Evolutionary conservation across 2,113 vertebrate genomes (phyloP).

Genomic region (Stigmatopora nigra): DNA sequence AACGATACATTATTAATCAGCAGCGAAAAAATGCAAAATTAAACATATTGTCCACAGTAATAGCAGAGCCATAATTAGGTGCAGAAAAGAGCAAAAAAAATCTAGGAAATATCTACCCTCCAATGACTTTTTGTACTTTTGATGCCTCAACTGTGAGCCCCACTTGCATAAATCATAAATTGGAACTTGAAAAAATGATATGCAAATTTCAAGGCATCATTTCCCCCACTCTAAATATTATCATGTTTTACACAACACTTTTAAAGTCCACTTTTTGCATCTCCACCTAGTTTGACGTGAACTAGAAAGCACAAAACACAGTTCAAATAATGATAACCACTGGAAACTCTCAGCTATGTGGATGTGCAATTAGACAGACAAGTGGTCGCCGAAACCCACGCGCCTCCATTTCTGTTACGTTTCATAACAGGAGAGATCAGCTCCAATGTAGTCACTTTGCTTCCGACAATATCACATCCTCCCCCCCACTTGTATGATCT

Average conservation of each 20-base stretch:
- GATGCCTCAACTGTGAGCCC: too few relatives aligned
- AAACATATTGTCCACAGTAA: background rate
- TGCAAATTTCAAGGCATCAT: background rate
- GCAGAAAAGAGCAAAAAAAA: background rate
- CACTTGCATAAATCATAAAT: background rate
- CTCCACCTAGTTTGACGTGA: background rate
- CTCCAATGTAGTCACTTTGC: constrained; percentile 33
- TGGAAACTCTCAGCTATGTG: constrained; percentile 3
- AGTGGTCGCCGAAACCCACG: constrained; percentile 49
- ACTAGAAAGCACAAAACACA: background rate
- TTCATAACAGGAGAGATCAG: constrained; percentile 39
- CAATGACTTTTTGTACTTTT: too few relatives aligned
- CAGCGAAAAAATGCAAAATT: background rate
- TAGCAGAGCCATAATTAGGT: background rate
- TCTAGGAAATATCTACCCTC: background rate
- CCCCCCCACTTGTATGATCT: constrained; percentile 21
- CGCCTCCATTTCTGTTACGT: constrained; percentile 52
- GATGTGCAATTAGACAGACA: constrained; percentile 54
- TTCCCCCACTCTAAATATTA: background rate
- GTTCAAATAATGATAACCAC: background rate
- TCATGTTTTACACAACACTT: background rate
- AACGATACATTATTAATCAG: background rate
- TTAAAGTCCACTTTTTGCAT: background rate
- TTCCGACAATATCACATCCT: constrained; percentile 35
- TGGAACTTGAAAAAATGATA: background rate